Percentiles rank a stretch among this genome's conserved stretches.
phyloP scores from a whole-genome alignment of 2,797 vertebrate species.

The Cyclopterus lumpus region DNA sequence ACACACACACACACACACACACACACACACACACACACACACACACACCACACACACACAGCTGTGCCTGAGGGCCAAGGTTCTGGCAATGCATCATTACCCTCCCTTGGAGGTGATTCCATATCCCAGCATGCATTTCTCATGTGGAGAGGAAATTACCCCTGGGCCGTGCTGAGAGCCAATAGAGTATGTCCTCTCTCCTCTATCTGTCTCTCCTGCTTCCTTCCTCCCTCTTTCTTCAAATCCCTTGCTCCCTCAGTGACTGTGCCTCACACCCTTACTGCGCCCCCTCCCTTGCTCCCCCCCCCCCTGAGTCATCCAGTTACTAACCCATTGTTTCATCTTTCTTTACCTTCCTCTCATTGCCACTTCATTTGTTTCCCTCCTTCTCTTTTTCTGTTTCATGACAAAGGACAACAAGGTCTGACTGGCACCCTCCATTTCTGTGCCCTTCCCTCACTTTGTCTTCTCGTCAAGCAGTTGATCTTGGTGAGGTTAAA shows the following conservation, averaged over 20 bases:
- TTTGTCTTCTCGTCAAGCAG: slow-evolving; percentile 21
- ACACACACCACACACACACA: slow-evolving; percentile 66
- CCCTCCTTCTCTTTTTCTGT: background rate
- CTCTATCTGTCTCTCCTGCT: slow-evolving; percentile 61
- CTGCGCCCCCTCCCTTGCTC: slow-evolving; percentile 33
- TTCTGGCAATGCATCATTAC: slow-evolving; percentile 84
- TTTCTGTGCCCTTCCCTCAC: slow-evolving; percentile 8
- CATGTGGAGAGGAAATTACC: slow-evolving; percentile 83
- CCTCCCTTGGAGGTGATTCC: slow-evolving; percentile 83
- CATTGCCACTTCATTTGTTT: slow-evolving; percentile 38
- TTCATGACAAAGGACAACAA: slow-evolving; percentile 28
- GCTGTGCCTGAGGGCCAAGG: slow-evolving; percentile 80
- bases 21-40: slow-evolving; percentile 19
- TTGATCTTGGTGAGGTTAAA: slow-evolving; percentile 6
- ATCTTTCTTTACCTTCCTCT: slow-evolving; percentile 48
- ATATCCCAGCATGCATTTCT: slow-evolving; percentile 85
- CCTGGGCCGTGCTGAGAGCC: slow-evolving; percentile 80
- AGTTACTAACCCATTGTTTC: slow-evolving; percentile 48
- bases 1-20: slow-evolving; percentile 31
- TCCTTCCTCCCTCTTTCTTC: slow-evolving; percentile 54
- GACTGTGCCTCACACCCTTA: slow-evolving; percentile 48
- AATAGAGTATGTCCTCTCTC: slow-evolving; percentile 79
- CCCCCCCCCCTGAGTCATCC: slow-evolving; percentile 45
- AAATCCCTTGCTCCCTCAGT: slow-evolving; percentile 65
- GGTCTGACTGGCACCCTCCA: background rate